These are phyloP conservation scores for Choloepus didactylus DNA, from an alignment of 2,797 vertebrate species.

Conservation along the genomic window DNA sequence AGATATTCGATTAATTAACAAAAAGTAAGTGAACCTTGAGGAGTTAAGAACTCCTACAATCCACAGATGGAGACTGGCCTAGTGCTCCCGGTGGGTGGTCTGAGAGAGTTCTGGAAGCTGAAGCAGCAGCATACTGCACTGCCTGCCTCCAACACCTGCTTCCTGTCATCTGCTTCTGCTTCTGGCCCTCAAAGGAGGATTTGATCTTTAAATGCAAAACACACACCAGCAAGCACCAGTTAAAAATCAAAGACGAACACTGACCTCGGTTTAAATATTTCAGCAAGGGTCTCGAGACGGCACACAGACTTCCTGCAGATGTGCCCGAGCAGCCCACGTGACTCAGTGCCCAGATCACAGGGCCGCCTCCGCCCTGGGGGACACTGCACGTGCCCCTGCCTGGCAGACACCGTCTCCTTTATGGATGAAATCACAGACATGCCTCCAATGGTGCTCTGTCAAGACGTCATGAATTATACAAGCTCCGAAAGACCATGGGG, in stretches of 20 bases:
- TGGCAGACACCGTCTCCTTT: slow-evolving; percentile 73
- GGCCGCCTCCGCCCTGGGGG: slow-evolving; percentile 31
- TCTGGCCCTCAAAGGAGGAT: not conserved
- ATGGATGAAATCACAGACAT: slow-evolving; percentile 72
- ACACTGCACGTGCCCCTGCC: not conserved
- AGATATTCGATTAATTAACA: slow-evolving; percentile 78
- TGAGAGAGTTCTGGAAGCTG: slow-evolving; percentile 78
- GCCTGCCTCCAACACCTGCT: slow-evolving; percentile 82
- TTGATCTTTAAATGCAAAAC: slow-evolving; percentile 41
- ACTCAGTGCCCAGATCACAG: slow-evolving; percentile 77
- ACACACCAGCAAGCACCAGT: slow-evolving; percentile 72
- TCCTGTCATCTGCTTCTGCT: slow-evolving; percentile 78
- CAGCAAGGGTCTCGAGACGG: slow-evolving; percentile 79
- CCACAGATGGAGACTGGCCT: slow-evolving; percentile 76
- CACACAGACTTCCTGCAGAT: slow-evolving; percentile 81
- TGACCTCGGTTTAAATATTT: slow-evolving; percentile 80
- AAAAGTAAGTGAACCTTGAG: slow-evolving; percentile 69
- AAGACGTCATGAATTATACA: slow-evolving; percentile 72
- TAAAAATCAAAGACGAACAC: slow-evolving; percentile 78
- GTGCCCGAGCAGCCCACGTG: slow-evolving; percentile 67
- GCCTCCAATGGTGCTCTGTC: slow-evolving; percentile 19
- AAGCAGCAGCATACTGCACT: slow-evolving; percentile 73
- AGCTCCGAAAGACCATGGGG: not conserved
- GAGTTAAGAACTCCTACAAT: slow-evolving; percentile 76
- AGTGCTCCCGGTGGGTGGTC: slow-evolving; percentile 73